Percentiles rank a stretch among this genome's conserved stretches.
These are phyloP conservation scores for Microvelia longipes DNA, from an alignment of 1,140 invertebrate genomes.

Conservation along the genomic window DNA sequence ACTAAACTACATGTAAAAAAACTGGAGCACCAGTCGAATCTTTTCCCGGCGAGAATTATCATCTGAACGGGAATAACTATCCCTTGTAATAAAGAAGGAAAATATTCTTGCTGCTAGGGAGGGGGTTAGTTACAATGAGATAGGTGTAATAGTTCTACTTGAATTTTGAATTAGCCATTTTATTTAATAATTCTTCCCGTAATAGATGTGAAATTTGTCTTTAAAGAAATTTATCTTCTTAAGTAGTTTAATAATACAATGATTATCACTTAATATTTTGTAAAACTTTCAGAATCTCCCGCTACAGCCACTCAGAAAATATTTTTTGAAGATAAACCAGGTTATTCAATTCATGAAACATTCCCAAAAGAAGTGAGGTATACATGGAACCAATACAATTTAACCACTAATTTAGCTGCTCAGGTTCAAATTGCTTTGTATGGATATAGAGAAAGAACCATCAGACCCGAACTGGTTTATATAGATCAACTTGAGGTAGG, in stretches of 20 bases:
- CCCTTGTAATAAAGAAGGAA: too few species aligned
- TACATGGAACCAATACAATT: constrained; percentile 67
- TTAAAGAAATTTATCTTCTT: not conserved
- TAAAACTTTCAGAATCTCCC: constrained; percentile 67
- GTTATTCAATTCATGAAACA: constrained; percentile 50
- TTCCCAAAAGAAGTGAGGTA: constrained; percentile 56
- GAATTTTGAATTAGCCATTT: too few species aligned
- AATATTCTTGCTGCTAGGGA: too few species aligned
- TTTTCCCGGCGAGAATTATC: too few species aligned
- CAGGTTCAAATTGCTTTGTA: constrained; percentile 63
- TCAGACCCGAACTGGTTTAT: constrained; percentile 46
- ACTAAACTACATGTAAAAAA: too few species aligned
- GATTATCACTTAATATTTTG: too few species aligned
- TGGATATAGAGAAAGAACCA: constrained; percentile 72
- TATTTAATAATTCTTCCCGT: too few species aligned
- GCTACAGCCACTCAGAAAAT: constrained; percentile 68
- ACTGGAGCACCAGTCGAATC: too few species aligned
- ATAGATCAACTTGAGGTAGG: constrained; percentile 39
- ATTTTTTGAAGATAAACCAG: constrained; percentile 43
- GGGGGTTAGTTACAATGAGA: too few species aligned
- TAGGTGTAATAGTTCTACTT: too few species aligned
- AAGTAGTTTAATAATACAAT: not conserved
- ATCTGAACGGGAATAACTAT: too few species aligned
- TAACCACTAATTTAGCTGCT: constrained; percentile 60
- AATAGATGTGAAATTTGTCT: not conserved